A percentile compares a stretch with the other conserved stretches of the same genome.
These are phyloP conservation scores for Nebria salina DNA, from an alignment of 2,888 invertebrate genomes.

Conservation along the genomic window DNA sequence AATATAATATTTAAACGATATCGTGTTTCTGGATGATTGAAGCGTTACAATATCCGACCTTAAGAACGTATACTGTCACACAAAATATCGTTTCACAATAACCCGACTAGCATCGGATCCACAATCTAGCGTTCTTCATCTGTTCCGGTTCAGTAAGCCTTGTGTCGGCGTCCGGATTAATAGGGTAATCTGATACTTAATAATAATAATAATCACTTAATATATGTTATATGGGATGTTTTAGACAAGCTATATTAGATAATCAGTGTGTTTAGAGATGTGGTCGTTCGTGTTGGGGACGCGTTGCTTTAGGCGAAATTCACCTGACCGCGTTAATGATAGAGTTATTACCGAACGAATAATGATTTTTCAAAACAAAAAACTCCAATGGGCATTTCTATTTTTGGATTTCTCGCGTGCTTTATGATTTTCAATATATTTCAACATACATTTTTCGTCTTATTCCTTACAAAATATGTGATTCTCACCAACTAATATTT, in stretches of 20 bases:
- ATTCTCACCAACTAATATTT: too few relatives aligned
- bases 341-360: constrained; percentile 34
- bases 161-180: constrained; percentile 33
- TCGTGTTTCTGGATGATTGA: too few relatives aligned
- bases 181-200: constrained; percentile 38
- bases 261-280: constrained; percentile 33
- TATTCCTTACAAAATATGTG: too few relatives aligned
- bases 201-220: constrained; percentile 31
- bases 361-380: not conserved
- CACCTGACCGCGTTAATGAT: constrained; percentile 27
- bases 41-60: too few relatives aligned
- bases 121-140: constrained; percentile 8
- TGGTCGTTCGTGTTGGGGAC: constrained; percentile 8
- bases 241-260: constrained; percentile 39
- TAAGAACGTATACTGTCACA: too few relatives aligned
- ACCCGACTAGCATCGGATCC: not conserved
- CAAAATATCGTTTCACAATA: too few relatives aligned
- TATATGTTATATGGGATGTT: constrained; percentile 22
- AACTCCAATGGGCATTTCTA: not conserved
- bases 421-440: not conserved
- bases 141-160: constrained; percentile 13
- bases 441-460: not conserved
- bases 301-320: constrained; percentile 10
- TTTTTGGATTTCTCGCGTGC: not conserved
- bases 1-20: too few relatives aligned